Base-by-base conservation (phyloP, 1,140 invertebrate species). In the Drosophila arawakana region DNA sequence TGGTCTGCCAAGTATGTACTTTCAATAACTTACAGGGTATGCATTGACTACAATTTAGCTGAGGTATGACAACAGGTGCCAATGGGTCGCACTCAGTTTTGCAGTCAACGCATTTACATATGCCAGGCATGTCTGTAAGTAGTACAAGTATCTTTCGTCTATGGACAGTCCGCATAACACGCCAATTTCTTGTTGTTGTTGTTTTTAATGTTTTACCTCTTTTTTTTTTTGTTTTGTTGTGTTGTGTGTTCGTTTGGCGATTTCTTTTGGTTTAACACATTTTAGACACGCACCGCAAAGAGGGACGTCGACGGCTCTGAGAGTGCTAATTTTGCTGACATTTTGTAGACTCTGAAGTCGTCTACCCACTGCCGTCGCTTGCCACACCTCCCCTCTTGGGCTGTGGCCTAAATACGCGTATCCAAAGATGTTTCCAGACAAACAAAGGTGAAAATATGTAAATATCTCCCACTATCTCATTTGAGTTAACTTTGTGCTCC, bases 191-290 rank as follows among this genome's bases (percentile, higher is more conserved):
- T 35, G 50, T 39, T 50, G 34, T 65, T 63, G 15, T 43, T 54
- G 11, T 37, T 57, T 11, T 66, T 11, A 35, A 46, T 65, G 8
- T 18, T 21, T 46, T 13, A 65, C 41, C 71, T 82, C 58, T 66
- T 52, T 54, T 30, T 54, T n/a, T 11, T 52, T 13, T 54, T 30
- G 50, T 54, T 52, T 37, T 54, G 52, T 80, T 71, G 63, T 71
- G 59, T 75, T 79, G 68, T 74, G 76, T 52, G 58, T 49, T 78
- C 50, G 61, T 21, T 68, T 68, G 65, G 65, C 73, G 80, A 76
- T 82, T 72, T 82, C 80, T 75, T 81, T 81, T 47, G 71, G 70
- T 71, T 81, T 81, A 81, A 81, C 78, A 81, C 78, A 80, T 80
- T 76, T 76, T 65, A 52, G 73, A 46, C 50, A 58, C 61, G 55